Evolutionary conservation across 2,888 invertebrate genomes (phyloP).

Genomic region (Sceliomorpha sp.): DNA sequence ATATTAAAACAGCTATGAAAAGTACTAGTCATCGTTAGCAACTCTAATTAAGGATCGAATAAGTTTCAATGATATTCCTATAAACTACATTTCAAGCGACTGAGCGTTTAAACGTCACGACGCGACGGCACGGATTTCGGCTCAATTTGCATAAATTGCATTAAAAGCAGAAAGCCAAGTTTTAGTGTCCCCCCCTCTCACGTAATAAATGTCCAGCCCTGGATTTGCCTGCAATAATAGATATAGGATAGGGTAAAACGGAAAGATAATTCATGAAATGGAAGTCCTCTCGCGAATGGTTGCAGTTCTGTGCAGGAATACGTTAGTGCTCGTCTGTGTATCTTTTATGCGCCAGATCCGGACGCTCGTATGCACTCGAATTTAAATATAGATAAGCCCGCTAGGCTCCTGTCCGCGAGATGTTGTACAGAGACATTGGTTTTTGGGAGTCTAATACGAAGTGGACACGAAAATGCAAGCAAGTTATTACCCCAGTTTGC

Average conservation of each 20-base stretch:
- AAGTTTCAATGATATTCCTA: conserved; percentile 1
- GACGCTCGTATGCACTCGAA: conserved; percentile 15
- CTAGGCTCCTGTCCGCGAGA: conserved; percentile 4
- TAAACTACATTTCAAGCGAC: too few relatives aligned
- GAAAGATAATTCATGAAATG: conserved; percentile 41
- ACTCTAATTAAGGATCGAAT: too few relatives aligned
- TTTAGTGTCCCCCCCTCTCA: conserved; percentile 24
- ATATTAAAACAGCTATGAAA: too few relatives aligned
- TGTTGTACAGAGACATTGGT: conserved; percentile 21
- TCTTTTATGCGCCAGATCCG: conserved; percentile 17
- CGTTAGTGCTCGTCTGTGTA: conserved; percentile 28
- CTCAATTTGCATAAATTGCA: conserved; percentile 37
- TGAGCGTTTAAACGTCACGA: conserved; percentile 17
- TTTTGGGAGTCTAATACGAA: conserved; percentile 34
- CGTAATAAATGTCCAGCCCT: conserved; percentile 32
- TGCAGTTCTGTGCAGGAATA: conserved; percentile 5
- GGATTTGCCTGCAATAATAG: conserved; percentile 25
- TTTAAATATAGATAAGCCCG: conserved; percentile 38
- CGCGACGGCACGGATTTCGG: conserved; percentile 15
- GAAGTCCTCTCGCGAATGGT: conserved; percentile 20
- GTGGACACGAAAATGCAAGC: background rate
- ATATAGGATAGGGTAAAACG: conserved; percentile 25
- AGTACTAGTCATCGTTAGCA: too few relatives aligned
- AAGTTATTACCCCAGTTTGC: too few relatives aligned
- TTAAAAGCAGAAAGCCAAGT: conserved; percentile 34